phyloP scores from a whole-genome alignment of 2,797 vertebrate species.

The Rhynchonycteris naso region DNA sequence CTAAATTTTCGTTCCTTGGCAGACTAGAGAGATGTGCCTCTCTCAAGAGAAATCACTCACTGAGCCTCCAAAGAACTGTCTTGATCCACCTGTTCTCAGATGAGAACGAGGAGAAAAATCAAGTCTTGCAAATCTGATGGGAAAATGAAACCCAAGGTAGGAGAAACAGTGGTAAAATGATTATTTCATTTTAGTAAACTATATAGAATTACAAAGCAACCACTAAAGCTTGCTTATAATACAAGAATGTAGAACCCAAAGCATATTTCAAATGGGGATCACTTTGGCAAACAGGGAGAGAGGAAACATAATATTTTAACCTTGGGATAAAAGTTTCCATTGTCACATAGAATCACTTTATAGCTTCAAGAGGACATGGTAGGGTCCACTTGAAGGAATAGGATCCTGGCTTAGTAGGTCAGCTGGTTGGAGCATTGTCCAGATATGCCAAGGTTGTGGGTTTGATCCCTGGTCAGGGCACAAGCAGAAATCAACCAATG shows the following conservation, averaged over 20 bases:
- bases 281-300: not conserved
- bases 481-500: too few species aligned
- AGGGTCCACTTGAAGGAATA: not conserved
- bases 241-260: not conserved
- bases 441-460: too few species aligned
- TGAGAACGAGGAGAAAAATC: slow-evolving; percentile 33
- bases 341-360: not conserved
- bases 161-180: not conserved
- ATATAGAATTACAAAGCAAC: not conserved
- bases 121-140: not conserved
- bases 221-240: not conserved
- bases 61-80: slow-evolving; percentile 40
- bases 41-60: slow-evolving; percentile 60
- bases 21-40: slow-evolving; percentile 53
- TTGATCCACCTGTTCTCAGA: slow-evolving; percentile 58
- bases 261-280: not conserved
- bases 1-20: slow-evolving; percentile 65
- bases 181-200: not conserved
- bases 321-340: not conserved
- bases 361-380: not conserved
- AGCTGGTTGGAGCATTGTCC: too few species aligned
- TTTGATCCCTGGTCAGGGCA: too few species aligned
- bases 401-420: too few species aligned
- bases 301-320: not conserved
- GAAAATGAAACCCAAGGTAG: slow-evolving; percentile 33